phyloP scores from a whole-genome alignment of 2,888 invertebrate genomes.

The Drosophila robusta region DNA sequence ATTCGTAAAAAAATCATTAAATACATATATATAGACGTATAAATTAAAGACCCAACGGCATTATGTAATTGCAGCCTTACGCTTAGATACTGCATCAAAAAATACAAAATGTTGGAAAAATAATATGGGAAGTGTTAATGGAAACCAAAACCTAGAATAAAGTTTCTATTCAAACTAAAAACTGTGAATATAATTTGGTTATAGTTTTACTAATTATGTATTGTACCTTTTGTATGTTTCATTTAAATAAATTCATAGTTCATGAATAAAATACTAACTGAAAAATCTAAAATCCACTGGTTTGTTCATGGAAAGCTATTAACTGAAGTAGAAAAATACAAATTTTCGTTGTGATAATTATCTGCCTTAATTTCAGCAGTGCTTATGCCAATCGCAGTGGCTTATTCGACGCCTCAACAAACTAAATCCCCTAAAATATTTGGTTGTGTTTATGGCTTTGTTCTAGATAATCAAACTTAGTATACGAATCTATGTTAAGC shows the following conservation, averaged over 20 bases:
- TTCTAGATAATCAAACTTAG: conserved; percentile 41
- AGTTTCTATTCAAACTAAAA: conserved; percentile 48
- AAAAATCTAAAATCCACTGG: conserved; percentile 7
- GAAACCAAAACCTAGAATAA: conserved; percentile 42
- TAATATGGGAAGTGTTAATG: conserved; percentile 32
- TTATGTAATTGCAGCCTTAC: conserved; percentile 26
- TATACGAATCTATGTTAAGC: conserved; percentile 34
- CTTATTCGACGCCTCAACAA: not conserved
- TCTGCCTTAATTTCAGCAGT: not conserved
- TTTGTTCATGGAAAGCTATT: not conserved
- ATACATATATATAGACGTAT: conserved; percentile 35
- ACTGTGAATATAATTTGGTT: conserved; percentile 59
- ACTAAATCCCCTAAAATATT: conserved; percentile 24
- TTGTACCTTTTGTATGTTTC: conserved; percentile 63
- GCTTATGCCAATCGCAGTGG: not conserved
- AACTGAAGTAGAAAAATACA: not conserved
- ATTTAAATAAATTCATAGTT: conserved; percentile 49
- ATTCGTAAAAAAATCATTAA: conserved; percentile 38
- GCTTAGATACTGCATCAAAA: conserved; percentile 22
- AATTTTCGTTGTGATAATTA: not conserved
- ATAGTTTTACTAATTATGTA: conserved; percentile 52
- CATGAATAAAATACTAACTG: conserved; percentile 51
- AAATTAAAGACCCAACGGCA: conserved; percentile 31
- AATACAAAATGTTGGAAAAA: conserved; percentile 30
- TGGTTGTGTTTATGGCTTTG: conserved; percentile 14